Evolutionary conservation across 2,888 invertebrate species (phyloP), one percentile per base, ranked within the genome.

Genomic region (Pharmacophagus antenor): DNA sequence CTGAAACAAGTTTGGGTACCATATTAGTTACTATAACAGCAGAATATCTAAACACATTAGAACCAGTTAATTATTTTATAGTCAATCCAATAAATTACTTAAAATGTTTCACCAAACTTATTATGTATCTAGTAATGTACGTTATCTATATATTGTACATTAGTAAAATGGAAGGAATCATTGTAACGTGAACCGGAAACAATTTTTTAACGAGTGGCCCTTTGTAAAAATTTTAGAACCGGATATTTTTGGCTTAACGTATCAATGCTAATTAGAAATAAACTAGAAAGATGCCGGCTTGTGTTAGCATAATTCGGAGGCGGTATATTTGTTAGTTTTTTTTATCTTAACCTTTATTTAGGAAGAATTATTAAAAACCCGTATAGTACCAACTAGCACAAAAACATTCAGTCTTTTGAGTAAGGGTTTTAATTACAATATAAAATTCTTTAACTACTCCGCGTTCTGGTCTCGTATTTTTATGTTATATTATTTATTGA

Each of bases 391-490:
- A 10, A 12, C 15, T 31, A 31, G 10, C 31, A 31, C 31, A 12
- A 31, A 3, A 31, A 31, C 15, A 2, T 27, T 10, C 27, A n/a
- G 27, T 31, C 31, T 12, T 10, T 31, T 15, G 31, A 31, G 18
- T 4, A 42, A 17, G 42, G n/a, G n/a, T n/a, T 55, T 46, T 47
- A 37, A 55, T 47, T 48, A 37, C 8, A 17, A 31, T 27, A 51
- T 57, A 57, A 57, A 57, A 57, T 21, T 27, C n/a, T 70, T 66
- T 31, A 58, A 58, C 70, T 66, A 78, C 79, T 71, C 63, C 62
- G 25, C 67, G 63, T 62, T 25, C 67, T 55, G 69, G 71, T 82
- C 80, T 77, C 75, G 71, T 68, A 70, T 73, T 76, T 84, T 84
- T 83, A 84, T 71, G 71, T 68, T 12, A 42, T 62, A 70, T 63